Base-by-base conservation (phyloP, 1,140 invertebrate species). In the Ylistrum balloti region DNA sequence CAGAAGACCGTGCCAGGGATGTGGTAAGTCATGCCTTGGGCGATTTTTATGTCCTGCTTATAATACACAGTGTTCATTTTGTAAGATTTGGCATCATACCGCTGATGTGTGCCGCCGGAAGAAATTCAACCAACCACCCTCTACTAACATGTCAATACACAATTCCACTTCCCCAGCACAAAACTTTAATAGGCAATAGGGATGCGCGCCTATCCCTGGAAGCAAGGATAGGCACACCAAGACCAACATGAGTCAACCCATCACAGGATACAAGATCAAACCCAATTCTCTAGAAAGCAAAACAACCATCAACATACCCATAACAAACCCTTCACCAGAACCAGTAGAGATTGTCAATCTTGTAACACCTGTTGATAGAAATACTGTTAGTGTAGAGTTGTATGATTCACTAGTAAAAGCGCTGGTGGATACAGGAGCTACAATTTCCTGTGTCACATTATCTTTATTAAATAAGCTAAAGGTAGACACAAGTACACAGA, bases 371-470 rank as follows among this genome's bases (percentile, higher is more conserved):
- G n/a, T n/a, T n/a, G n/a, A n/a, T n/a, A n/a, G n/a, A n/a, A n/a
- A n/a, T n/a, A n/a, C n/a, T 33, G n/a, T 92, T 11, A 48, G 45
- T 33, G 56, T 92, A n/a, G 34, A 88, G 33, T 45, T 91, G 0
- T 74, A 90, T 85, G 87, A 88, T n/a, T 48, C 41, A 35, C 85
- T 28, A n/a, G 33, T 89, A 48, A 89, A 87, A 38, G 89, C 91
- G 32, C 41, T 91, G 17, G 86, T 93, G 0, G 92, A 93, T 86
- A 88, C 91, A 28, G 92, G 91, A 34, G 92, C 91, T 34, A 38
- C 48, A 35, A 88, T 93, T 3, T 89, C 85, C 22, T 91, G 88
- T 56, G 45, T 56, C 3, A 20, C 45, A 56, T 56, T 56, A 15
- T 56, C 45, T 20, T 56, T 56, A 17, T 56, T 56, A 20, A 20